Evolutionary conservation across 2,113 vertebrate genomes (phyloP), one percentile per base, ranked within the genome.

Genomic region (Uria lomvia): DNA sequence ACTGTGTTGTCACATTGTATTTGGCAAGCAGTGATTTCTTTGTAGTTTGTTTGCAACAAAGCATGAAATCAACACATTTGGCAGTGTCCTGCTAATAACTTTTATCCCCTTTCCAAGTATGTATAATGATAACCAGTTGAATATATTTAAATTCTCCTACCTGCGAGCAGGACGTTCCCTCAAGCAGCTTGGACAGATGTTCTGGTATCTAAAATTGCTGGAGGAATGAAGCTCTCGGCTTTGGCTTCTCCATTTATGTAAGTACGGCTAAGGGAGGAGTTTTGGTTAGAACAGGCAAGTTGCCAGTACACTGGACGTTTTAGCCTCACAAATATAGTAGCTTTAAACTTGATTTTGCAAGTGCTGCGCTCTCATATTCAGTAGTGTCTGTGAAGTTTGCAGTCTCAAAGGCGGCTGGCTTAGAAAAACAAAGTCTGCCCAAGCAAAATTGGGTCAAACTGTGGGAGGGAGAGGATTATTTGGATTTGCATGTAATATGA

Each of bases 371-470:
- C n/a, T 70, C 38, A 38, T 45, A 56, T 29, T 68, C 40, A 14
- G 49, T 22, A 40, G 18, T 12, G 38, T 42, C 52, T 89, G 47
- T 38, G 74, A 94, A 75, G 15, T 55, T 62, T 87, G 62, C 66
- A 42, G 66, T 56, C 87, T 88, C 67, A 86, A 14, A 92, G 49
- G 29, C 86, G 53, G 27, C 7, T 11, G 45, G 27, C 53, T 94
- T 65, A 78, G 60, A 93, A 85, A 80, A 83, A 68, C 58, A 80
- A 93, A 92, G 30, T 82, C 74, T 92, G 34, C 43, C 40, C 58
- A 70, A 65, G 75, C n/a, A 88, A 90, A 94, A 95, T 17, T 95
- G 91, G 86, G 94, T 95, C 94, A 96, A 27, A 45, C 45, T 42
- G 49, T 71, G 36, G 43, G 66, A 92, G 65, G 23, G 27, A 89